Evolutionary conservation across 1,140 invertebrate genomes (phyloP).

Genomic region (Lutraria rhynchaena): DNA sequence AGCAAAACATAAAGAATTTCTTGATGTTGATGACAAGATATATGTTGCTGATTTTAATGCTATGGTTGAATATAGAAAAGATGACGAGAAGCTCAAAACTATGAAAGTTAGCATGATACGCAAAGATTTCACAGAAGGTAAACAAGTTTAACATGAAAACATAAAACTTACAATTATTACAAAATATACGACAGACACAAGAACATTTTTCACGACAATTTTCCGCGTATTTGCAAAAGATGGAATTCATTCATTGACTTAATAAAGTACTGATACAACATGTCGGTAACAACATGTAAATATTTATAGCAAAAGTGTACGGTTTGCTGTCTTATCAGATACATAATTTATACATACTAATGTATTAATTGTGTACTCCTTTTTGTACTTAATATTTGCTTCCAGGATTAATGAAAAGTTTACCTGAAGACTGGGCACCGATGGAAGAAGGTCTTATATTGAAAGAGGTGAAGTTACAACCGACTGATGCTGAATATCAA

Average conservation of each 20-base stretch:
- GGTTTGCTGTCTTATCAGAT: not conserved
- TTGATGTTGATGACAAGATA: not conserved
- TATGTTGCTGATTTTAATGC: slow-evolving; percentile 18
- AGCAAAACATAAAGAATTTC: slow-evolving; percentile 32
- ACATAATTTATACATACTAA: too few species aligned
- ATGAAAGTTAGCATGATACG: slow-evolving; percentile 1
- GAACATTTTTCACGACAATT: not conserved
- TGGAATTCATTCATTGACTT: too few species aligned
- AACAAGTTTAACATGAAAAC: not conserved
- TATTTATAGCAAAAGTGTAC: not conserved
- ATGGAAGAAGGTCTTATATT: slow-evolving; percentile 7
- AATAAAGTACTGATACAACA: too few species aligned
- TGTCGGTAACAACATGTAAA: not conserved
- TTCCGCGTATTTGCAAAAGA: too few species aligned
- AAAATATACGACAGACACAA: not conserved
- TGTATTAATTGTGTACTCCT: too few species aligned
- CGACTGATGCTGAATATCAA: slow-evolving; percentile 17
- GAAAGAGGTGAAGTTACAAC: not conserved
- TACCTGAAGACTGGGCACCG: not conserved
- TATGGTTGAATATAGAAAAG: slow-evolving; percentile 10
- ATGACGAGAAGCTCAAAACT: slow-evolving; percentile 6
- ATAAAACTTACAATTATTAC: not conserved
- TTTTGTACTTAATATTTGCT: too few species aligned
- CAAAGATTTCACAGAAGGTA: slow-evolving; percentile 41
- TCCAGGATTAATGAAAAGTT: not conserved